A percentile compares a stretch with the other conserved stretches of the same genome.
Evolutionary conservation across 2,888 invertebrate genomes (phyloP).

Genomic region (Heliothis peltigera): DNA sequence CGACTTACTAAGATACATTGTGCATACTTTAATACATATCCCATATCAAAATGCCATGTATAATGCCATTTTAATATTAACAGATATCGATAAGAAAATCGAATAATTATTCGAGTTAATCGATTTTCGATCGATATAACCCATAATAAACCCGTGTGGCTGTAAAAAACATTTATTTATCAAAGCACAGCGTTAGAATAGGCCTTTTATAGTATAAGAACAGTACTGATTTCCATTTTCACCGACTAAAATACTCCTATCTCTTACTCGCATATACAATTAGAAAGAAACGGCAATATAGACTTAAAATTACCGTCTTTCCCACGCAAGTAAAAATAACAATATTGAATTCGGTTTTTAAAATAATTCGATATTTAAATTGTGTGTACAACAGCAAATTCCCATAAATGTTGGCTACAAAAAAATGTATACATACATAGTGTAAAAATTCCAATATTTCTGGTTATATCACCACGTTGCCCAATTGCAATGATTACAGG

Average conservation of each 20-base stretch:
- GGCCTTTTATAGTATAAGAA: not conserved
- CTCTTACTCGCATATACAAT: not conserved
- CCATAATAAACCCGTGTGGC: not conserved
- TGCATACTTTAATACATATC: not conserved
- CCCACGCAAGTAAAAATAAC: not conserved
- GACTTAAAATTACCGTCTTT: not conserved
- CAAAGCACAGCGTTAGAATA: not conserved
- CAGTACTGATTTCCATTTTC: not conserved
- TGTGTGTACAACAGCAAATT: not conserved
- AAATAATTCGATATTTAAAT: not conserved
- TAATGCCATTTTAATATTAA: slow-evolving; percentile 1
- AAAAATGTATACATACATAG: not conserved
- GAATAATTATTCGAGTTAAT: not conserved
- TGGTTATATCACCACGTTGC: not conserved
- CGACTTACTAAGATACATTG: not conserved
- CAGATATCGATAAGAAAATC: not conserved
- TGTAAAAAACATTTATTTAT: not conserved
- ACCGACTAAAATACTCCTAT: not conserved
- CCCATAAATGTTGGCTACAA: not conserved
- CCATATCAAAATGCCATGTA: not conserved
- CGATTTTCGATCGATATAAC: not conserved
- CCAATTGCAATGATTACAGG: not conserved
- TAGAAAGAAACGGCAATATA: not conserved
- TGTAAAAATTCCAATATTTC: not conserved
- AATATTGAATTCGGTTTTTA: not conserved